Conservation (phyloP, 2,797 vertebrate genomes). For the Coluber constrictor region DNA sequence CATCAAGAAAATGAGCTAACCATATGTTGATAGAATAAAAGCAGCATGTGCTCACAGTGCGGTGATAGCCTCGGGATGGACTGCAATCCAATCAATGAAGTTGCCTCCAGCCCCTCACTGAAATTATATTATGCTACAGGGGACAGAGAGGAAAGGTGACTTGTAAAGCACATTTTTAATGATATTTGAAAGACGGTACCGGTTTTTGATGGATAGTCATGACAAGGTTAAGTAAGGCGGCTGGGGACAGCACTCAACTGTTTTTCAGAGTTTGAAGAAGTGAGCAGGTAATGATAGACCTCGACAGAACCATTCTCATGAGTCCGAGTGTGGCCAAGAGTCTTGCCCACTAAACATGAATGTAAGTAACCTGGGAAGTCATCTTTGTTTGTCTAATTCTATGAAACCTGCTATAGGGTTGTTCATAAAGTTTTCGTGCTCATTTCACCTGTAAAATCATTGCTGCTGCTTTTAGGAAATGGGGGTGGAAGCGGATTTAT, state of each 20-base stretch:
- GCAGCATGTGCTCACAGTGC: neutral
- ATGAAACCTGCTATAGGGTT: neutral
- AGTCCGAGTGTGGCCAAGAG: neutral
- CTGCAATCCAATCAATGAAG: neutral
- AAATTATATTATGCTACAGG: neutral
- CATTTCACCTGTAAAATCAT: neutral
- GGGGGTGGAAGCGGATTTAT: neutral
- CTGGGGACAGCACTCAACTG: neutral
- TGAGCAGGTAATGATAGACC: neutral
- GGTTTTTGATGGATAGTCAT: neutral
- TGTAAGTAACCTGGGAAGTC: neutral
- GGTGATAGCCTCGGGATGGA: neutral
- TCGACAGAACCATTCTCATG: neutral
- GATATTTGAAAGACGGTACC: neutral
- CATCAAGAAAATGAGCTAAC: constrained; percentile 30
- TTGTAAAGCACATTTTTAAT: neutral
- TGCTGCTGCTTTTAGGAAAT: neutral
- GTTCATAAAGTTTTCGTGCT: neutral
- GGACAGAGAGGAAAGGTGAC: neutral
- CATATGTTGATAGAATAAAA: constrained; percentile 41
- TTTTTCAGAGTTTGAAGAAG: neutral
- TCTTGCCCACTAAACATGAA: neutral
- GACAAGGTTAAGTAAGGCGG: neutral
- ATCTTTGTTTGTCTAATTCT: neutral
- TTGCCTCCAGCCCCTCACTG: neutral